Evolutionary conservation across 2,888 invertebrate species (phyloP).

Genomic region (Blastobasis adustella): DNA sequence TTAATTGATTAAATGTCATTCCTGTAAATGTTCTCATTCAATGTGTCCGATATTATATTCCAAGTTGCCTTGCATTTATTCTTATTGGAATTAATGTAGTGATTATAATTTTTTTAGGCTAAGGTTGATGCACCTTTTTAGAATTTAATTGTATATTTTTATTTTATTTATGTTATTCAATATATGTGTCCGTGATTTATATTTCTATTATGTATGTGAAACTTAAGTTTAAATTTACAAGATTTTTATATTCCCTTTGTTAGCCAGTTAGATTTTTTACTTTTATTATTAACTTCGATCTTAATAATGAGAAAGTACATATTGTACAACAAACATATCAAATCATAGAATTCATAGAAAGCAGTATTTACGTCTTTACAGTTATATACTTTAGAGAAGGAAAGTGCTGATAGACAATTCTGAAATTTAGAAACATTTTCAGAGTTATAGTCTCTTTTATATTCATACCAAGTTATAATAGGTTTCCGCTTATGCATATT

Average conservation of each 20-base stretch:
- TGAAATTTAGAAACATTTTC: background rate
- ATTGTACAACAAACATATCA: background rate
- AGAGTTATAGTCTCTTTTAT: background rate
- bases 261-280: too few relatives aligned
- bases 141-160: background rate
- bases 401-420: background rate
- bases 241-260: background rate
- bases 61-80: background rate
- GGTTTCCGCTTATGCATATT: background rate
- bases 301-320: background rate
- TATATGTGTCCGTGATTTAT: background rate
- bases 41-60: background rate
- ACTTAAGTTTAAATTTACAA: background rate
- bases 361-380: background rate
- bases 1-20: background rate
- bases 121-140: background rate
- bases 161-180: background rate
- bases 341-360: background rate
- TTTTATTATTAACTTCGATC: background rate
- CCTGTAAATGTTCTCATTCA: background rate
- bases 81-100: background rate
- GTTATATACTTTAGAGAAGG: background rate
- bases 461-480: background rate
- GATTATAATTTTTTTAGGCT: background rate
- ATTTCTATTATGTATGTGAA: background rate